Base-by-base conservation (phyloP, 2,888 invertebrate genomes). In the Polyommatus icarus region DNA sequence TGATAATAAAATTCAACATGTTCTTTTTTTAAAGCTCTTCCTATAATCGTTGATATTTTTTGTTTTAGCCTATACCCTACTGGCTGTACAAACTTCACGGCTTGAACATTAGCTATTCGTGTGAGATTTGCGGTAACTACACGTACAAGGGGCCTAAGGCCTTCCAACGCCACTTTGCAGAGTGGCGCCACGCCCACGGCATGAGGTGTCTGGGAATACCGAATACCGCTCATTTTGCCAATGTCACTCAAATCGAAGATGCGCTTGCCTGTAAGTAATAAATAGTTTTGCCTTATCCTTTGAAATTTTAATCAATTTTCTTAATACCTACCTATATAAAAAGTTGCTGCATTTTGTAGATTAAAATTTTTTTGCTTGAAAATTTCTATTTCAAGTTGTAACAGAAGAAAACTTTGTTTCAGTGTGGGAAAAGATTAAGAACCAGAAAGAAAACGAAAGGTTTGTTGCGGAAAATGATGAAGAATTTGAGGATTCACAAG, bases 81-180 rank as follows among this genome's bases (percentile, higher is more conserved):
- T 99, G 99, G 99, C 91, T 99, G 78, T 99, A 99, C 94, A 99
- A 99, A 90, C 94, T 99, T 7, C 99, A 99, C 87, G 99, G 99
- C 0, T 95, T 99, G 12, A 99, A 99, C 90, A 99, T 99, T 80
- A 99, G 98, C 88, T 99, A 99, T 90, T 98, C 98, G 79, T 99
- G 99, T 89, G 99, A 99, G 91, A 99, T 99, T 82, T 99, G 99
- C 89, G 99, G 99, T 36, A 99, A 99, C 93, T 99, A 97, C 86
- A 98, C 98, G 0, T 99, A 99, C 93, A 99, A 97, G 87, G 99
- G 99, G 0, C 99, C 99, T 0, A 99, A 99, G 90, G 99, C 99
- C 29, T 99, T 99, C 91, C 99, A 99, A 90, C 95, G 99, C 76
- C 99, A 99, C 92, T 99, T 99, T 94, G 99, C 99, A 0, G 97